Evolutionary conservation across 2,888 invertebrate genomes (phyloP), one percentile per base, ranked within the genome.

Genomic region (Sesia apiformis): DNA sequence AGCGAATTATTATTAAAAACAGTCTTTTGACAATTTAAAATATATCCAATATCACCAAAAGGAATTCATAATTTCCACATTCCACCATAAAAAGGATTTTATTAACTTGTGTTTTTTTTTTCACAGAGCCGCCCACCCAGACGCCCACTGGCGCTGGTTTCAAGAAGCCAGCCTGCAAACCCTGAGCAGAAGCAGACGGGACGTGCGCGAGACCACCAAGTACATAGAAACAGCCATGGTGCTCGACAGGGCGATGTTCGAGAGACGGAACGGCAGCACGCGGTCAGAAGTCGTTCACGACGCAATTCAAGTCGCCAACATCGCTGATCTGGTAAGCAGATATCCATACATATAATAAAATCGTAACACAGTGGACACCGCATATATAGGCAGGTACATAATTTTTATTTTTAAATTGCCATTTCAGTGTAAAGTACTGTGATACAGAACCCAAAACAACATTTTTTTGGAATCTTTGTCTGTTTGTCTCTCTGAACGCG

Each of bases 241-340:
- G 64, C 95, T 98, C 68, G 99, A 99, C 91, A 96, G 97, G 85
- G 95, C 97, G 52, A 98, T 99, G 97, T 97, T 97, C 81, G 97
- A 97, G 72, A 94, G 95, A 72, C 91, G 97, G 58, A 97, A 97
- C 81, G 96, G 96, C 60, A 96, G 96, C 83, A 95, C 95, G 54
- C 89, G 97, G 61, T 92, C 94, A 8, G 95, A 96, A 78, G 96
- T 97, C 63, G 95, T 98, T 67, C 96, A 97, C 79, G 98, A 98
- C 82, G 96, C 97, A 62, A 95, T 98, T 79, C 97, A 98, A 92
- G 97, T 98, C 66, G 97, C 98, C 65, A 99, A 99, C 87, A 97
- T 98, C 78, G 97, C 98, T 58, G 99, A 99, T 91, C 90, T 98
- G 93, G 97, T 97, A 75, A 93, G 95, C 91, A 42, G 8, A 7